Conservation (phyloP, 2,888 invertebrate species). For the Brachyopa scutellaris region DNA sequence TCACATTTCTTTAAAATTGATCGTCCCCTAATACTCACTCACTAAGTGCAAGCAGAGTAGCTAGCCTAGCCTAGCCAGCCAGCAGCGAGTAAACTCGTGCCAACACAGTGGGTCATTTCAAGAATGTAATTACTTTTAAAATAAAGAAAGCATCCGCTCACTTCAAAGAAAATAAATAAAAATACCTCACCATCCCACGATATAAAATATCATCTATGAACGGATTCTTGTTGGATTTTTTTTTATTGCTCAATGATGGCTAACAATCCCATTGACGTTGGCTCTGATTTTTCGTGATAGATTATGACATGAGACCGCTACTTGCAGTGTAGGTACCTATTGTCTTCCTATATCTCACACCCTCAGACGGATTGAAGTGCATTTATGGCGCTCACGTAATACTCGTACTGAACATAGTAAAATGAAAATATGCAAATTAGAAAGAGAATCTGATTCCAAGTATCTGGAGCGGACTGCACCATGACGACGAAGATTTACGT, state of each 20-base stretch:
- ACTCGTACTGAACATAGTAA: too few species aligned
- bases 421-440: conserved; percentile 51
- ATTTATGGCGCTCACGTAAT: conserved; percentile 63
- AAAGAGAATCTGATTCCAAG: conserved; percentile 46
- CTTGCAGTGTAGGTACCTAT: background rate
- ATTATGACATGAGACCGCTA: conserved; percentile 17
- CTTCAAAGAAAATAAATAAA: conserved; percentile 3
- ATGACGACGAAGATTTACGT: background rate
- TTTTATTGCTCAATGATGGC: background rate
- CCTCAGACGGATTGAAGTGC: conserved; percentile 3
- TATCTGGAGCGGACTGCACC: conserved; percentile 33
- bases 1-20: too few species aligned
- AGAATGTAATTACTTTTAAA: conserved; percentile 30
- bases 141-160: conserved; percentile 5
- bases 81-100: background rate
- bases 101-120: conserved; percentile 13
- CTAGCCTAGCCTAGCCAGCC: too few species aligned
- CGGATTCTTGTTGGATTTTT: too few species aligned
- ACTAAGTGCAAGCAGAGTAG: too few species aligned
- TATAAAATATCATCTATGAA: conserved; percentile 11
- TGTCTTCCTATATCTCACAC: background rate
- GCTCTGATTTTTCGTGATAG: conserved; percentile 15
- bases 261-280: background rate
- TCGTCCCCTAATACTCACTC: too few species aligned
- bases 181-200: background rate